Base-by-base conservation (phyloP, 2,113 vertebrate species). In the Lepus europaeus region DNA sequence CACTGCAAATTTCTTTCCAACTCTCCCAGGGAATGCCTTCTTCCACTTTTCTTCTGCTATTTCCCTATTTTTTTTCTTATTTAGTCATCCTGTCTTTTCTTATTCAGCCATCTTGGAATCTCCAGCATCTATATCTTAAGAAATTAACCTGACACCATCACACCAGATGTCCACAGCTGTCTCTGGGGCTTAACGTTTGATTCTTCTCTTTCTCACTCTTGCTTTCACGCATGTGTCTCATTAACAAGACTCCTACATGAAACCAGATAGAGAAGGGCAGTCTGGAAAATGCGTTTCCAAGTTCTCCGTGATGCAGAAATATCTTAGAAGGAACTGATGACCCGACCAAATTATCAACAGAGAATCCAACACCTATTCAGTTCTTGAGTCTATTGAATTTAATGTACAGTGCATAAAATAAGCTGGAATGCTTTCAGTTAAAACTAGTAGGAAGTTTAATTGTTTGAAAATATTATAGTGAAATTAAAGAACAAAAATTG, bases 381-480 rank as follows among this genome's bases (percentile, higher is more conserved):
- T 49, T 22, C 61, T 12, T 63, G 53, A 31, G 31, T 25, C 14
- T 36, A 45, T 83, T 87, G 3, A 56, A 20, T 59, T 94, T 88
- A 84, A 53, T 84, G 20, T 36, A 45, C 27, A 86, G 25, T 66
- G 11, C 78, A 22, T 29, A 36, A 22, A 77, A 27, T 69, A 82
- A 77, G 78, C 66, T 73, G 73, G 1, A 81, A 49, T 56, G 56
- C 25, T 83, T 96, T 94, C 78, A 39, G 1, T 72, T 91, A 73
- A 49, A 68, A 51, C 4, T 31, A 84, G 51, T 3, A 82, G 31
- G 82, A 79, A 84, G 39, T 76, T 78, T 2, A 3, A 56, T 33
- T 83, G 19, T 74, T 90, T 64, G 25, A 92, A 87, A 59, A 63
- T 61, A 29, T 74, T 87, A 51, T 49, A 76, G 53, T 17, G 82